These are phyloP conservation scores for Sabatieria punctata DNA, from an alignment of 2,888 invertebrate species.

Conservation along the genomic window DNA sequence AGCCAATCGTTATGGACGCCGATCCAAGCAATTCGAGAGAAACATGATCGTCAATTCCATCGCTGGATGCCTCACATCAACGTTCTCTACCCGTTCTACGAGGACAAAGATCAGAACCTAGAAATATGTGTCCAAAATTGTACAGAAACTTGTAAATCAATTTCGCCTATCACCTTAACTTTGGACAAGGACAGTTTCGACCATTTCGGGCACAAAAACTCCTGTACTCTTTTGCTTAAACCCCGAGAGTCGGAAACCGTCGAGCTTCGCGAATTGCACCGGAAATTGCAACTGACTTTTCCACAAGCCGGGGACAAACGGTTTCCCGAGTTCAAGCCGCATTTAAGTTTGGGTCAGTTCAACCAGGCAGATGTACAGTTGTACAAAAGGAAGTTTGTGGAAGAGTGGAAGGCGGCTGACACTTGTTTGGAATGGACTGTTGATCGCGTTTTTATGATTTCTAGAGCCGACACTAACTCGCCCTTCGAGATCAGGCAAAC, in stretches of 20 bases:
- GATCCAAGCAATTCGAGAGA: conserved; percentile 48
- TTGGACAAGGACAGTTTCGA: neutral
- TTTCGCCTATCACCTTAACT: neutral
- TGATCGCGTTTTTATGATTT: neutral
- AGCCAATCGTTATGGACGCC: neutral
- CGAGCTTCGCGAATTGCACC: neutral
- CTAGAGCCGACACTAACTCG: neutral
- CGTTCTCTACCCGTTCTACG: neutral
- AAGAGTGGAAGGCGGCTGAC: neutral
- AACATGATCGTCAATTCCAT: conserved; percentile 40
- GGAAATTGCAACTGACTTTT: neutral
- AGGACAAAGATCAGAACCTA: conserved; percentile 1
- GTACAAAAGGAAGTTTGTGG: neutral
- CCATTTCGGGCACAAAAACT: neutral
- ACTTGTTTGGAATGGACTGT: neutral
- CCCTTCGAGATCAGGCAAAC: neutral
- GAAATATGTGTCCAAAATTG: neutral
- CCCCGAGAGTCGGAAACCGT: neutral
- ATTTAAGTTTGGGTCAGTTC: neutral
- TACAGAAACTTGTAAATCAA: neutral
- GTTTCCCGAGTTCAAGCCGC: neutral
- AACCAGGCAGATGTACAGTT: neutral
- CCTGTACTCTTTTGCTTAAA: neutral
- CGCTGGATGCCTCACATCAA: neutral
- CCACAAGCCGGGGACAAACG: neutral